These are phyloP conservation scores for Petrocephalus schoutedeni DNA, from an alignment of 2,797 vertebrate species.

Conservation along the genomic window DNA sequence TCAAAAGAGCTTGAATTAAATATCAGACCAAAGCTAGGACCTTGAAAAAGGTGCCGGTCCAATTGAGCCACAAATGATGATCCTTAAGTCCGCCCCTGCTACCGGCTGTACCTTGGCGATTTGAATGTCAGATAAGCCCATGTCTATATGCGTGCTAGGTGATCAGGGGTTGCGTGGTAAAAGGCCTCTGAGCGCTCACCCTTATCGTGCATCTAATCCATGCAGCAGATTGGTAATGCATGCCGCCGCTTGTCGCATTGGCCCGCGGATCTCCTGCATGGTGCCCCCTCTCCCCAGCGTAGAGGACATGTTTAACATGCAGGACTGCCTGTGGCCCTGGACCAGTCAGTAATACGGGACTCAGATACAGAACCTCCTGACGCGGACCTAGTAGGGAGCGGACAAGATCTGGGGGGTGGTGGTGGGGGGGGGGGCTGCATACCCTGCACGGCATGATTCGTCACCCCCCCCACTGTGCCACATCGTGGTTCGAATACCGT, in stretches of 20 bases:
- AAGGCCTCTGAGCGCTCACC: background rate
- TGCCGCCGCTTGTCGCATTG: background rate
- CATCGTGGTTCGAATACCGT: background rate
- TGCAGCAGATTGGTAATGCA: background rate
- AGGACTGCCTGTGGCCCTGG: constrained; percentile 51
- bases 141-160: background rate
- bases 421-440: constrained; percentile 38
- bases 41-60: background rate
- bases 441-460: constrained; percentile 32
- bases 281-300: constrained; percentile 46
- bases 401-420: constrained; percentile 9
- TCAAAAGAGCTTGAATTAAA: background rate
- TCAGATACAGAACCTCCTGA: constrained; percentile 48
- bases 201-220: background rate
- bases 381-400: constrained; percentile 43
- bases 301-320: constrained; percentile 70
- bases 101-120: background rate
- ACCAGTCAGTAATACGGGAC: constrained; percentile 56
- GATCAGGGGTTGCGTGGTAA: background rate
- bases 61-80: background rate
- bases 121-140: background rate
- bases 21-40: background rate
- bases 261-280: background rate
- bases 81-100: background rate
- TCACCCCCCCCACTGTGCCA: constrained; percentile 21